Percentiles rank a stretch among this genome's conserved stretches.
These are phyloP conservation scores for Tridacna crocea DNA, from an alignment of 2,888 invertebrate species.

Conservation along the genomic window DNA sequence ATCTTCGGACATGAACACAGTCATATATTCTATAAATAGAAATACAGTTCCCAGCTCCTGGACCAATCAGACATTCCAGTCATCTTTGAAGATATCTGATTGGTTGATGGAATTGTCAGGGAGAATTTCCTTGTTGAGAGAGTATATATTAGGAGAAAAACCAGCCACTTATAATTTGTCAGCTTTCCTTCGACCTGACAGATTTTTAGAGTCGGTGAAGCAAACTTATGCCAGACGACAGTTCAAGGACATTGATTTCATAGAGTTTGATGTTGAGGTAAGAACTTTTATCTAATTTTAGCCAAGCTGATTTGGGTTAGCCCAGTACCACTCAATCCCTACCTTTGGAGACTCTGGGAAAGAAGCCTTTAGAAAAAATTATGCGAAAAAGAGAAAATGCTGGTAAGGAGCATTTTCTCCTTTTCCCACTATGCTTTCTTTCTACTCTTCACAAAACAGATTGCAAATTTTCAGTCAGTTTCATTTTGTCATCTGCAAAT, in stretches of 20 bases:
- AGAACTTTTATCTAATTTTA: conserved; percentile 21
- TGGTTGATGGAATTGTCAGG: conserved; percentile 72
- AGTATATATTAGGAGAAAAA: conserved; percentile 62
- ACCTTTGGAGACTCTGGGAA: neutral
- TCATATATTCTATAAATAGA: conserved; percentile 71
- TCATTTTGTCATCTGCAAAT: too few relatives aligned
- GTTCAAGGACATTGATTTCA: conserved; percentile 77
- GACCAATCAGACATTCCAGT: conserved; percentile 73
- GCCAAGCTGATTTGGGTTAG: too few relatives aligned
- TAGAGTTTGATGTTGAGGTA: conserved; percentile 77
- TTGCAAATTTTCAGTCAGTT: too few relatives aligned
- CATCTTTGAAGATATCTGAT: conserved; percentile 64
- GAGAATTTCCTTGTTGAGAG: conserved; percentile 62
- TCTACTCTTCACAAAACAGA: too few relatives aligned
- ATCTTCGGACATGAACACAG: conserved; percentile 60
- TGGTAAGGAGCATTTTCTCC: neutral
- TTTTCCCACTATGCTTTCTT: neutral
- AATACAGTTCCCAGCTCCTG: conserved; percentile 75
- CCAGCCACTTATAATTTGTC: conserved; percentile 71
- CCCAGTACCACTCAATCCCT: too few relatives aligned
- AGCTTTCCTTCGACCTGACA: conserved; percentile 78
- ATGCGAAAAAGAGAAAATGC: neutral
- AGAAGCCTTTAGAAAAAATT: neutral
- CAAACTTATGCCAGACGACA: conserved; percentile 77
- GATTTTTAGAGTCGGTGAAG: conserved; percentile 76